Evolutionary conservation across 2,888 invertebrate genomes (phyloP), one percentile per base, ranked within the genome.

Genomic region (Oscheius sp.): DNA sequence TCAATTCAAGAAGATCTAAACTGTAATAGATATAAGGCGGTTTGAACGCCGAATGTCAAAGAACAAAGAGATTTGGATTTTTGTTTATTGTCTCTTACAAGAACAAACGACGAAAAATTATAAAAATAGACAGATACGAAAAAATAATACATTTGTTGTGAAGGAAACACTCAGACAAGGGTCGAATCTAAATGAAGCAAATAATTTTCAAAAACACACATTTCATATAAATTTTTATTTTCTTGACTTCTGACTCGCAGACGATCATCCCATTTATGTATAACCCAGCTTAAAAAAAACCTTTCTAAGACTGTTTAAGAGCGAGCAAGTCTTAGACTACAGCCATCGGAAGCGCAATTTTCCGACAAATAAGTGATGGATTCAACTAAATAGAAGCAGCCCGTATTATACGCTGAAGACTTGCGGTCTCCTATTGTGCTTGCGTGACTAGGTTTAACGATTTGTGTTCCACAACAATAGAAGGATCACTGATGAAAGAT

Each of bases 391-490:
- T n/a, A n/a, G n/a, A n/a, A n/a, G 15, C 3, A 15, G 15, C 42
- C 42, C 42, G 42, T 42, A 3, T 12, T 17, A 6, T 42, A n/a
- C 42, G 42, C 12, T 42, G 42, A 12, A 42, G 42, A 42, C 12
- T 42, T 17, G 42, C 42, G 34, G n/a, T 20, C 55, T 57, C 57
- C 57, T 57, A 57, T 23, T 57, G 57, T 23, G 37, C 23, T 29
- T 52, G 52, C 57, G 57, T 10, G 25, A 57, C 57, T 20, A 57
- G 20, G 15, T 57, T 57, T 57, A 57, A 57, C 57, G 37, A n/a
- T 52, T 52, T 57, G 23, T 57, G 23, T 57, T 57, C 57, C 57
- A 57, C 33, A 34, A 57, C 34, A 37, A 25, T 37, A n/a, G 34
- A 23, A 15, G 37, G 57, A 57, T 57, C 57, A 57, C 57, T 57